Conservation (phyloP, 2,888 invertebrate genomes). For the Apodemia hepburni region DNA sequence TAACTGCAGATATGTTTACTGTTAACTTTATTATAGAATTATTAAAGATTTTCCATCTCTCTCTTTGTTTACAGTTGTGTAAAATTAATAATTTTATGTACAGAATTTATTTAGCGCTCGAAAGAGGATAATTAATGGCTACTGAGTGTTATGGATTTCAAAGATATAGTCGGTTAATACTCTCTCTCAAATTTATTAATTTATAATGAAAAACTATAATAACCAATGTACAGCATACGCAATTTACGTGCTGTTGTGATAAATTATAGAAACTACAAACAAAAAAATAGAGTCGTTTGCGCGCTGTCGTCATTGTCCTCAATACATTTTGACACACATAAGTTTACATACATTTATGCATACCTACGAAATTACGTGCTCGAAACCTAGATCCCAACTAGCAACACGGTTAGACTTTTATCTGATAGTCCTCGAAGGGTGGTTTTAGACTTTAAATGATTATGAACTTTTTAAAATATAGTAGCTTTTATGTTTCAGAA, state of each 20-base stretch:
- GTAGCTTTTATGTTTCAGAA: background rate
- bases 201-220: background rate
- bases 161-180: too few species aligned
- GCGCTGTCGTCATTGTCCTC: conserved; percentile 42
- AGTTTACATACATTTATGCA: conserved; percentile 48
- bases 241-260: background rate
- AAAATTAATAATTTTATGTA: too few species aligned
- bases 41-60: too few species aligned
- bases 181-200: too few species aligned
- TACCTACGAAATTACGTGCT: conserved; percentile 58
- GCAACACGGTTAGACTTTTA: conserved; percentile 59
- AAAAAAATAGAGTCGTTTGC: conserved; percentile 37
- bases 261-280: conserved; percentile 25
- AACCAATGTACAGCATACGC: background rate
- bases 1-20: too few species aligned
- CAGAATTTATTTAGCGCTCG: too few species aligned
- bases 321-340: conserved; percentile 54
- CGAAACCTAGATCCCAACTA: conserved; percentile 64
- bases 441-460: conserved; percentile 5
- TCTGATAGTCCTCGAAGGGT: conserved; percentile 41
- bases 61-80: too few species aligned
- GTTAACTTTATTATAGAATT: too few species aligned
- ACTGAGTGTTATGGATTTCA: too few species aligned
- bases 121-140: too few species aligned
- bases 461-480: background rate